Percentiles rank a stretch among this genome's conserved stretches.
These are phyloP conservation scores for Lucilia sericata DNA, from an alignment of 1,140 invertebrate species.

Conservation along the genomic window DNA sequence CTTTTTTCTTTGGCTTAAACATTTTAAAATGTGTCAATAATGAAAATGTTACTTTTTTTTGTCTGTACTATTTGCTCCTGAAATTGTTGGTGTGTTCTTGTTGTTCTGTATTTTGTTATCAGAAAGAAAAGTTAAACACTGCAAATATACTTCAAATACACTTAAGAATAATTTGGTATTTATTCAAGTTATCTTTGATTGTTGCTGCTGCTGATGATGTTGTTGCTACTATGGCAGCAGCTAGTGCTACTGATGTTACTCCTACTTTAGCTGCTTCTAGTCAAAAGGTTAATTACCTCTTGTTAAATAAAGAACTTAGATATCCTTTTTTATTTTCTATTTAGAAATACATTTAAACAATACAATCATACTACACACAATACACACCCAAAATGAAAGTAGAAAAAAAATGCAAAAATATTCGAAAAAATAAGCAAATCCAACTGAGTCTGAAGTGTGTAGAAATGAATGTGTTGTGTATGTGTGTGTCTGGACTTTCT, in stretches of 20 bases:
- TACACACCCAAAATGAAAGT: neutral
- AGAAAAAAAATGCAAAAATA: neutral
- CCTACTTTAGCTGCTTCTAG: neutral
- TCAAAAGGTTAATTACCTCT: conserved; percentile 40
- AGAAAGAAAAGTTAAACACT: conserved; percentile 12
- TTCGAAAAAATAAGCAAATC: neutral
- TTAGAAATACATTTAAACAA: neutral
- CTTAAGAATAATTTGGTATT: conserved; percentile 17
- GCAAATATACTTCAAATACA: conserved; percentile 5
- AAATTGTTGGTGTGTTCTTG: neutral
- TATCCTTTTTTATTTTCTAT: neutral
- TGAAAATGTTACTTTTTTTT: conserved; percentile 17
- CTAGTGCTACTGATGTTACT: neutral
- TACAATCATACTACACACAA: neutral
- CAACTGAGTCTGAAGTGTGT: neutral
- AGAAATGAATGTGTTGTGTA: neutral
- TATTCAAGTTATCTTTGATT: conserved; percentile 21
- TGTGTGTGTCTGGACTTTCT: neutral
- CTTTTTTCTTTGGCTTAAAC: neutral
- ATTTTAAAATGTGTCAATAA: conserved; percentile 38
- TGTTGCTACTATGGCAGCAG: conserved; percentile 4
- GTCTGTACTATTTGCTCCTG: neutral
- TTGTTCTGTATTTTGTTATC: neutral
- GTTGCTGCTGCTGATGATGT: neutral
- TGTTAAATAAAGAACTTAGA: conserved; percentile 10